Evolutionary conservation across 1,140 invertebrate genomes (phyloP).

Genomic region (Drosophila tsacasi): DNA sequence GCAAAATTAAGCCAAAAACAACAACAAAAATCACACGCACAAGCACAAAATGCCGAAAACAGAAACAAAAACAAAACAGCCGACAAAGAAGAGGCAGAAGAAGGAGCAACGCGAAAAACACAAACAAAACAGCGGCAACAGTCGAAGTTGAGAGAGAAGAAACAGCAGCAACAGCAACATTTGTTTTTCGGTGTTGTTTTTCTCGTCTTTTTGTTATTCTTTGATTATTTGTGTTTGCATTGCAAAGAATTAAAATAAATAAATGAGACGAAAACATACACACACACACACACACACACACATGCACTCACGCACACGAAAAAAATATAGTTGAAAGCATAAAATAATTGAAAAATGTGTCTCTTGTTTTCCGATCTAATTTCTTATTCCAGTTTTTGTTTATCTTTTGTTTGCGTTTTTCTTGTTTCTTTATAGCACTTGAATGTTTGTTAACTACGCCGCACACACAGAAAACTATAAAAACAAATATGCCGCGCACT

Average conservation of each 20-base stretch:
- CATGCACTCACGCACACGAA: conserved; percentile 8
- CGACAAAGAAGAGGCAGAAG: conserved; percentile 5
- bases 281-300: conserved; percentile 7
- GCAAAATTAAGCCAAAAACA: conserved; percentile 38
- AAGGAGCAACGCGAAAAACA: conserved; percentile 19
- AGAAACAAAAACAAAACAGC: conserved; percentile 30
- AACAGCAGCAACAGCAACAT: conserved; percentile 14
- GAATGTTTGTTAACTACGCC: conserved; percentile 27
- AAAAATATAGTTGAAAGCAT: conserved; percentile 37
- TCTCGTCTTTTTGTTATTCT: conserved; percentile 37
- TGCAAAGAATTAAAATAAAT: conserved; percentile 49
- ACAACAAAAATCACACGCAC: conserved; percentile 8
- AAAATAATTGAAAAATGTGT: conserved; percentile 47
- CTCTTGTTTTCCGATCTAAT: conserved; percentile 13
- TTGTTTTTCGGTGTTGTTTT: conserved; percentile 33
- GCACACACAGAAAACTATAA: conserved; percentile 23
- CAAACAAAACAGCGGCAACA: conserved; percentile 25
- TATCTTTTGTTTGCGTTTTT: conserved; percentile 7
- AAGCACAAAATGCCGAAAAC: conserved; percentile 10
- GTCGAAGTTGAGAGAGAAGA: not conserved
- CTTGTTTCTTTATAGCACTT: conserved; percentile 14
- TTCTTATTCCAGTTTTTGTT: conserved; percentile 7
- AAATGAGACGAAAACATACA: conserved; percentile 25
- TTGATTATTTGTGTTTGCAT: conserved; percentile 50
- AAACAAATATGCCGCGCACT: conserved; percentile 37